Evolutionary conservation across 2,888 invertebrate genomes (phyloP).

Genomic region (Xanthorhoe designata): DNA sequence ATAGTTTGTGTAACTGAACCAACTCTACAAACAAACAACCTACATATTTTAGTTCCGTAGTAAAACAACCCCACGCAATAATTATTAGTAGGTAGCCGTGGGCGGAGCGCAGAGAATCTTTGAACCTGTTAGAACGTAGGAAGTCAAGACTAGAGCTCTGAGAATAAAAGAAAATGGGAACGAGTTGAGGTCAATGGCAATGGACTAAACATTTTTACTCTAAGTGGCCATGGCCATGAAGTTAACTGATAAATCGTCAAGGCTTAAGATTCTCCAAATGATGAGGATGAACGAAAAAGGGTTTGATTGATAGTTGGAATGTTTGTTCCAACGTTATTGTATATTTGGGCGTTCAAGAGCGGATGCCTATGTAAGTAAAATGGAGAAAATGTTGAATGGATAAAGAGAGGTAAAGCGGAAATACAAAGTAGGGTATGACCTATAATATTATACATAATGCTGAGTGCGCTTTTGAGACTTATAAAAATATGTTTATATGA

Average conservation of each 20-base stretch:
- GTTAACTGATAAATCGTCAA: neutral
- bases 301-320: too few relatives aligned
- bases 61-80: constrained; percentile 28
- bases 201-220: neutral
- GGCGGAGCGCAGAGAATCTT: constrained; percentile 10
- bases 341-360: too few relatives aligned
- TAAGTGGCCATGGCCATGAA: neutral
- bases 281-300: neutral
- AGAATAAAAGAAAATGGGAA: constrained; percentile 15
- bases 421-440: too few relatives aligned
- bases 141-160: constrained; percentile 7
- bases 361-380: too few relatives aligned
- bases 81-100: constrained; percentile 24
- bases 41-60: constrained; percentile 15
- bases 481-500: too few relatives aligned
- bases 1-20: constrained; percentile 9
- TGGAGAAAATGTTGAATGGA: too few relatives aligned
- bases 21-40: constrained; percentile 17
- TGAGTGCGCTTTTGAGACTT: too few relatives aligned
- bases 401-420: too few relatives aligned
- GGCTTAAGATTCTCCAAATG: neutral
- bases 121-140: neutral
- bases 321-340: too few relatives aligned
- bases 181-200: constrained; percentile 7
- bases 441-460: too few relatives aligned